Evolutionary conservation across 92 coral and sea anemone genomes (phyloP).

Genomic region (Zoanthus sansibaricus): DNA sequence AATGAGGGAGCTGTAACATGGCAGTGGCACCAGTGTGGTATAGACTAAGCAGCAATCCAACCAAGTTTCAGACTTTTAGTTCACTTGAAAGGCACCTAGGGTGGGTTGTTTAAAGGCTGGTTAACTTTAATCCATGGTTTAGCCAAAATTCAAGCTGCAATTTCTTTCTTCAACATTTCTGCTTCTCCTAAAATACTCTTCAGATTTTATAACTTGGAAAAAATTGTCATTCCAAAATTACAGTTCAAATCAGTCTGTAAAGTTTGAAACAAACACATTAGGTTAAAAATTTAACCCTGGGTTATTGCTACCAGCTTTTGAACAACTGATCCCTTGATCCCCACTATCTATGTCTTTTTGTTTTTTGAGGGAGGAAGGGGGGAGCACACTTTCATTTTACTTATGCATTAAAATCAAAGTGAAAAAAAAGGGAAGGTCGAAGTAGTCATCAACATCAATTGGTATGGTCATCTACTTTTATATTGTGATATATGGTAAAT

Average conservation of each 20-base stretch:
- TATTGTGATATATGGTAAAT: not conserved
- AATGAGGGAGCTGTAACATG: conserved; percentile 59
- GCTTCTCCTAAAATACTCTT: not conserved
- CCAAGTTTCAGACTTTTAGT: conserved; percentile 1
- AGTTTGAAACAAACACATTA: not conserved
- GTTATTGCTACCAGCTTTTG: not conserved
- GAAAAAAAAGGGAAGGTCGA: not conserved
- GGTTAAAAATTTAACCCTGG: not conserved
- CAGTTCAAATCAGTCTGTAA: not conserved
- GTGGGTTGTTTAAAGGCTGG: conserved; percentile 6
- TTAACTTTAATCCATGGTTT: not conserved
- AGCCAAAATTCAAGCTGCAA: not conserved
- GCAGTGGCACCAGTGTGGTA: conserved; percentile 29
- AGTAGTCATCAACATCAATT: not conserved
- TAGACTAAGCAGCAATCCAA: conserved; percentile 36
- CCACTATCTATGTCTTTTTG: not conserved
- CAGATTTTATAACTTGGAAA: not conserved
- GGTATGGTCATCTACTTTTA: not conserved
- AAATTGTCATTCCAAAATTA: not conserved
- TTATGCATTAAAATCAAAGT: not conserved
- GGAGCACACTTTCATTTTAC: not conserved
- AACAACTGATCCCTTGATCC: not conserved
- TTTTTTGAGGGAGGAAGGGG: not conserved
- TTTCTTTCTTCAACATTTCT: not conserved
- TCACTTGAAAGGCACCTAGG: conserved; percentile 2